Percentiles rank a stretch among this genome's conserved stretches.
Conservation (phyloP, 1,140 invertebrate species). For the Apis florea region DNA sequence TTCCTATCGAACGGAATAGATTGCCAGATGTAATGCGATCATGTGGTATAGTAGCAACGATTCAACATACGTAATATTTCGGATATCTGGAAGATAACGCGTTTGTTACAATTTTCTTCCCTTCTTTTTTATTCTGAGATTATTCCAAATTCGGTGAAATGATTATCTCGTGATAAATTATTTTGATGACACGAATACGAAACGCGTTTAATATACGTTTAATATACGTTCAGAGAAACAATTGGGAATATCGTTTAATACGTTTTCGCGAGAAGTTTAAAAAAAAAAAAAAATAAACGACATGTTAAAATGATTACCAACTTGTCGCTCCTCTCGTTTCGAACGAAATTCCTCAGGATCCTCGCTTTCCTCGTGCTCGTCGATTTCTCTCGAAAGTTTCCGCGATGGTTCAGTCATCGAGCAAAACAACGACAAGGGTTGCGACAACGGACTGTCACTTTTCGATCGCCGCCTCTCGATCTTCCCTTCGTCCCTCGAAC, state of each 20-base stretch:
- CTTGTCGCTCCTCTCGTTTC: slow-evolving; percentile 39
- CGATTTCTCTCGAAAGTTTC: background rate
- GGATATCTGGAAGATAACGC: slow-evolving; percentile 15
- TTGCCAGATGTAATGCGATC: slow-evolving; percentile 54
- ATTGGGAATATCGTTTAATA: background rate
- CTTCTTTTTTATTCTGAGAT: background rate
- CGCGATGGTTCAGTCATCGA: background rate
- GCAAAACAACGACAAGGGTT: background rate
- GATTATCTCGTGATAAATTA: background rate
- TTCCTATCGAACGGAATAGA: slow-evolving; percentile 60
- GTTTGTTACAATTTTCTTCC: background rate
- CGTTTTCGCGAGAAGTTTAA: background rate
- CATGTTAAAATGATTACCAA: slow-evolving; percentile 37
- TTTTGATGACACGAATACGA: background rate
- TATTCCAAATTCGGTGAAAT: background rate
- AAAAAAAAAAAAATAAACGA: background rate
- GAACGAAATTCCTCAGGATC: background rate
- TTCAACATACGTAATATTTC: slow-evolving; percentile 51
- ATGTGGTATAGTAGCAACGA: slow-evolving; percentile 35
- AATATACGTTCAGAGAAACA: background rate
- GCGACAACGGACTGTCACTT: slow-evolving; percentile 16
- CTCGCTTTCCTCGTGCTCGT: background rate
- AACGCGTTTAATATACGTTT: no score
- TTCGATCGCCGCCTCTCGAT: background rate
- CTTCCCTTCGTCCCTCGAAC: slow-evolving; percentile 12